Evolutionary conservation across 2,113 vertebrate genomes (phyloP).

Genomic region (Hemichromis elongatus): DNA sequence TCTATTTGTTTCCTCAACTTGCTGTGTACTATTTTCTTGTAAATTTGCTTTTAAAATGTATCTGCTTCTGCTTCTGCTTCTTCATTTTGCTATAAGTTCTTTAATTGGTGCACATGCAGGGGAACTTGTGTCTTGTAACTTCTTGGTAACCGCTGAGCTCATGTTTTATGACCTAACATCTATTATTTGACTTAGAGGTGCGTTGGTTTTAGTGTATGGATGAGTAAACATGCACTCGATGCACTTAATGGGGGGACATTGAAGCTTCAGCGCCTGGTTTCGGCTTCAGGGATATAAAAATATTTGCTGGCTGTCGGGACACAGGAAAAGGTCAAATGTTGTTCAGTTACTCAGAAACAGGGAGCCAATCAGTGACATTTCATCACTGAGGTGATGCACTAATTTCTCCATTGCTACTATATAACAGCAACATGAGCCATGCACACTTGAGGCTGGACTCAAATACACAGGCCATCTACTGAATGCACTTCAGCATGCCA

Average conservation of each 20-base stretch:
- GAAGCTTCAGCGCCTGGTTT: neutral
- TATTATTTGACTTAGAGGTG: constrained; percentile 10
- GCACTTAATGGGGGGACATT: neutral
- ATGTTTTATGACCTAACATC: constrained; percentile 6
- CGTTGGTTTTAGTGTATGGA: neutral
- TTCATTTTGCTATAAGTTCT: neutral
- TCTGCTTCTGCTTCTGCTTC: neutral
- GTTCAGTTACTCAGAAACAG: neutral
- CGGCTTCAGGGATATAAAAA: neutral
- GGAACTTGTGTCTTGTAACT: neutral
- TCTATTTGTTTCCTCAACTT: neutral
- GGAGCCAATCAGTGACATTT: neutral
- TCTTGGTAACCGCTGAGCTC: neutral
- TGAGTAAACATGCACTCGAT: neutral
- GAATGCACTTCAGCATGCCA: neutral
- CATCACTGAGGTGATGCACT: neutral
- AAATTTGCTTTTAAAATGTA: neutral
- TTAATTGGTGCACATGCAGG: neutral
- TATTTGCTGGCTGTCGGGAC: neutral
- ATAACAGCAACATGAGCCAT: neutral
- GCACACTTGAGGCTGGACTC: neutral
- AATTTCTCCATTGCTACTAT: neutral
- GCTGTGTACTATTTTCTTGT: neutral
- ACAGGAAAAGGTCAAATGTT: constrained; percentile 7
- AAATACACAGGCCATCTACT: neutral